Conservation (phyloP, 2,797 vertebrate species). For the Amblyopsis hoosieri region DNA sequence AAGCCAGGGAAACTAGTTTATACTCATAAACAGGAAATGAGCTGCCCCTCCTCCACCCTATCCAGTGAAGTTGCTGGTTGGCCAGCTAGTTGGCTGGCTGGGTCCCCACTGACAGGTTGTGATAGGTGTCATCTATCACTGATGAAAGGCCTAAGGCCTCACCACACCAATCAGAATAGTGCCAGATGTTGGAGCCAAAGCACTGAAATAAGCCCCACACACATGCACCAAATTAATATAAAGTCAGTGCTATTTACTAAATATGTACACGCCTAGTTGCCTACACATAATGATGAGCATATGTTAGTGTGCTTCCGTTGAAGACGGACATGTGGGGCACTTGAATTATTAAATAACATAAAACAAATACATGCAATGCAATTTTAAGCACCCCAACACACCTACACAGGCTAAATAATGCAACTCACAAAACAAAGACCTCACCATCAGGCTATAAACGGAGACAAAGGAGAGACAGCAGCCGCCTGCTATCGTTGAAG, state of each 20-base stretch:
- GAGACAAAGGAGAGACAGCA: constrained; percentile 42
- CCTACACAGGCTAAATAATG: not conserved
- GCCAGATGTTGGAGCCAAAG: constrained; percentile 74
- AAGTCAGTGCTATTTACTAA: constrained; percentile 45
- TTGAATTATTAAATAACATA: too few species aligned
- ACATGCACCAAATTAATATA: constrained; percentile 27
- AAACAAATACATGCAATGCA: not conserved
- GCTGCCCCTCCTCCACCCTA: too few species aligned
- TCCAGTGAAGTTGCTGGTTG: constrained; percentile 51
- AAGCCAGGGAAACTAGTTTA: constrained; percentile 32
- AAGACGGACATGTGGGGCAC: not conserved
- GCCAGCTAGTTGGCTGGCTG: constrained; percentile 55
- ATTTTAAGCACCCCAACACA: not conserved
- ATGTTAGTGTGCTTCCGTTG: constrained; percentile 2
- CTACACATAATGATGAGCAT: constrained; percentile 17
- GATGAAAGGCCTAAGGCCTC: constrained; percentile 69
- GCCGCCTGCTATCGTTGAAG: constrained; percentile 55
- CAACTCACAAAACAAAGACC: constrained; percentile 26
- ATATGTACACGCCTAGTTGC: not conserved
- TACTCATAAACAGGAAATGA: constrained; percentile 39
- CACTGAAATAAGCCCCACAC: constrained; percentile 29
- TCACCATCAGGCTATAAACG: constrained; percentile 31
- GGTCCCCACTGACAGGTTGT: constrained; percentile 63
- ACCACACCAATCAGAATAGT: constrained; percentile 67
- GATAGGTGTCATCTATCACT: constrained; percentile 75